These are phyloP conservation scores for Calcarius lapponicus DNA, from an alignment of 2,797 vertebrate species.

Conservation along the genomic window DNA sequence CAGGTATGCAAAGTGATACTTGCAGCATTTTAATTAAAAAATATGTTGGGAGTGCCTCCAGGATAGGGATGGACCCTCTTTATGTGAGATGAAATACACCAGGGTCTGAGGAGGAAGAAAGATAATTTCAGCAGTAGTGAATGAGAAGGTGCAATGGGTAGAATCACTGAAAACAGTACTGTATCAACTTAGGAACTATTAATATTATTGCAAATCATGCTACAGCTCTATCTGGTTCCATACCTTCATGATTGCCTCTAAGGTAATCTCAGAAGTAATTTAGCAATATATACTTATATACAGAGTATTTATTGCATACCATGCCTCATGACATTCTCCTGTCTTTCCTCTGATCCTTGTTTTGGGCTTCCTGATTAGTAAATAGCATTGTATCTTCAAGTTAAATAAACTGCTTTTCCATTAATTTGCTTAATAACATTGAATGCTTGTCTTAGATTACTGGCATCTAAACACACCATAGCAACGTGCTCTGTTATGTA, in stretches of 20 bases:
- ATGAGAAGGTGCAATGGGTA: not conserved
- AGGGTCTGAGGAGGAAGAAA: not conserved
- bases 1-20: slow-evolving; percentile 18
- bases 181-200: not conserved
- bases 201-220: not conserved
- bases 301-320: not conserved
- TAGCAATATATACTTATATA: not conserved
- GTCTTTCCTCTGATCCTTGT: not conserved
- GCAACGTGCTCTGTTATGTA: not conserved
- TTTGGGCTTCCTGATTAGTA: not conserved
- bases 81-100: not conserved
- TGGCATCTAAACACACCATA: not conserved
- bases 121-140: not conserved
- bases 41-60: not conserved
- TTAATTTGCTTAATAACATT: not conserved
- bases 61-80: not conserved
- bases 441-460: not conserved
- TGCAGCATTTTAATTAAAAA: not conserved
- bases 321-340: not conserved
- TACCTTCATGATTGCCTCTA: not conserved
- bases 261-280: not conserved
- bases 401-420: not conserved
- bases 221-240: not conserved
- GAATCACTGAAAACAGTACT: not conserved
- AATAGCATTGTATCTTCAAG: not conserved